Evolutionary conservation across 2,113 vertebrate genomes (phyloP).

Genomic region (Tragelaphus imberbis): DNA sequence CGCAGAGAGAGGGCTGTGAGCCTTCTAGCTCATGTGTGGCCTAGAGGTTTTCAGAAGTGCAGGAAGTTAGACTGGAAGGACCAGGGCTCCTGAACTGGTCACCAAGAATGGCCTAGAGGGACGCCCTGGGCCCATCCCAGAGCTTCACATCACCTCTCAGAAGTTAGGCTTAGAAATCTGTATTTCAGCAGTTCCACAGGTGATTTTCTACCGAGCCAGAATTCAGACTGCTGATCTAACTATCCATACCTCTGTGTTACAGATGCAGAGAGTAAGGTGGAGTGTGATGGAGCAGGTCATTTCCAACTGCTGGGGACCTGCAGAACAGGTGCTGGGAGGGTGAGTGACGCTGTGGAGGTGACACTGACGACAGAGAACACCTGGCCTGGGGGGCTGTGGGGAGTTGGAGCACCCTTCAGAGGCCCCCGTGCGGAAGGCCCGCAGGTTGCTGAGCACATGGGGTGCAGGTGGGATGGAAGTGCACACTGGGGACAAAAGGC

Average conservation of each 20-base stretch:
- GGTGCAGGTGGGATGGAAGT: not conserved
- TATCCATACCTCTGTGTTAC: not conserved
- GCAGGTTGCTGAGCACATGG: too few species aligned
- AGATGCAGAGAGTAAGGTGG: not conserved
- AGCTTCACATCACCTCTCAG: not conserved
- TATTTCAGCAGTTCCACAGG: not conserved
- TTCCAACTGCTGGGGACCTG: not conserved
- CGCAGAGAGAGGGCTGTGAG: not conserved
- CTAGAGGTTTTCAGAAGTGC: not conserved
- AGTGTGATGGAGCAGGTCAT: not conserved
- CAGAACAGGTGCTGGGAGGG: not conserved
- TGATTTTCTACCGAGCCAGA: not conserved
- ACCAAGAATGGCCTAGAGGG: too few species aligned
- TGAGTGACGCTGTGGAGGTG: not conserved
- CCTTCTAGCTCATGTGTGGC: not conserved
- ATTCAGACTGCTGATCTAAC: not conserved
- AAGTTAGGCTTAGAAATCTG: not conserved
- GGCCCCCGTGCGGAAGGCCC: not conserved
- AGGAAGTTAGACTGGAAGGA: not conserved
- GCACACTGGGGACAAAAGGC: not conserved
- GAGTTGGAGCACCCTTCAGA: not conserved
- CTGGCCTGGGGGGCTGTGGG: accelerated
- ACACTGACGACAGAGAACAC: not conserved
- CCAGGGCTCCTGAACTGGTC: not conserved
- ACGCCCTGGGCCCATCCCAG: too few species aligned